Base-by-base conservation (phyloP, 2,888 invertebrate species). In the Caenorhabditis auriculariae region DNA sequence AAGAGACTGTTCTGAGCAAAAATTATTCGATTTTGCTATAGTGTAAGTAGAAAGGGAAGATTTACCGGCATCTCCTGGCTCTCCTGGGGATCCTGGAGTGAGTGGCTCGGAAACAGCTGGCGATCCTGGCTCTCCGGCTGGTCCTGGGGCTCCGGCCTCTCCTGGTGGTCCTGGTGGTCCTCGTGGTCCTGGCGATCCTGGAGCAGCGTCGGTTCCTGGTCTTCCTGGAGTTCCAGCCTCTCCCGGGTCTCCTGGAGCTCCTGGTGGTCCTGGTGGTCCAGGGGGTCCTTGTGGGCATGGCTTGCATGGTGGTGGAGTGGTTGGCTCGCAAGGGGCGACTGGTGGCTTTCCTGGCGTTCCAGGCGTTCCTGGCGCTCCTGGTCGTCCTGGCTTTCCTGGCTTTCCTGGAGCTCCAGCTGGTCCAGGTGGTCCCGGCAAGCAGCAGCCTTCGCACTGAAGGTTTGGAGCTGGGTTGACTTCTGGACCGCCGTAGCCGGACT, bases 291-390 rank as follows among this genome's bases (percentile, higher is more conserved):
- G 75, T 55, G 75, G 75, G 74, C 76, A 78, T 39, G 76, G 78
- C 60, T 73, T 74, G 72, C 76, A 74, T 60, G 72, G 72, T 52
- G 75, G 75, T 54, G 79, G 79, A 42, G 79, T 79, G 59, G 75
- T 72, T 44, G 78, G 76, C 59, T 79, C 79, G 61, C 76, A 79
- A 37, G 79, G 79, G 46, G 77, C 76, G 45, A 60, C 61, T 52
- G 77, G 75, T 29, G 75, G 74, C 65, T 76, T 75, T 61, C 77
- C 76, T 54, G 73, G 73, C 32, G 60, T 60, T 66, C 72, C 69
- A 51, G 69, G 69, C 28, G 66, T 67, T 64, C 69, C 69, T 48
- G 69, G 69, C 29, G 69, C 69, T 65, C 69, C 69, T 51, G 69
- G 69, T 26, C 64, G 59, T 65, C 69, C 69, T 51, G 76, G 76